phyloP scores from a whole-genome alignment of 2,888 invertebrate species.

The Drosophila colorata region DNA sequence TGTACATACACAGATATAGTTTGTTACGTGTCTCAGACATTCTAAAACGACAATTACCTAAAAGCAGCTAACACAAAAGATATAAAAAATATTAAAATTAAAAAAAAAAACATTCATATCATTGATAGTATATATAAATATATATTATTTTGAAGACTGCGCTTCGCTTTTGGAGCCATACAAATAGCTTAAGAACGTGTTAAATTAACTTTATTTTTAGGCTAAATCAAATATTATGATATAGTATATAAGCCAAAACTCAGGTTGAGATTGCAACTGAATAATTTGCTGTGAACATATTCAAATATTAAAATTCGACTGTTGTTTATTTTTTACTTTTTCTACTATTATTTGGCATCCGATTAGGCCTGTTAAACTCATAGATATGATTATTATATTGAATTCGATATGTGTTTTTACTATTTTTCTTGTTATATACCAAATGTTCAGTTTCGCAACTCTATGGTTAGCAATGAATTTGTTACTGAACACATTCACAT shows the following conservation, averaged over 20 bases:
- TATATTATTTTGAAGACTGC: constrained; percentile 70
- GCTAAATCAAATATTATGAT: constrained; percentile 4
- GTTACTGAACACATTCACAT: no score
- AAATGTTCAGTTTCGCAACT: neutral
- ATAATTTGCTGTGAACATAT: constrained; percentile 72
- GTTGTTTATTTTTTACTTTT: constrained; percentile 10
- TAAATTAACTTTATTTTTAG: no score
- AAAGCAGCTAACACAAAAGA: constrained; percentile 24
- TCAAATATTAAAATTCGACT: constrained; percentile 42
- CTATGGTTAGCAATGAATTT: constrained; percentile 20
- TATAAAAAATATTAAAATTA: constrained; percentile 3
- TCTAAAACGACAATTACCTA: constrained; percentile 3
- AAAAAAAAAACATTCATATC: constrained; percentile 10
- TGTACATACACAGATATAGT: constrained; percentile 17
- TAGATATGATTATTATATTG: no score
- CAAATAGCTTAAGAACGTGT: constrained; percentile 17
- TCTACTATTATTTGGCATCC: neutral
- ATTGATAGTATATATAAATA: constrained; percentile 4
- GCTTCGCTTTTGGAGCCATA: constrained; percentile 48
- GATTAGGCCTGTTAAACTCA: neutral
- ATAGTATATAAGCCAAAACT: constrained; percentile 49
- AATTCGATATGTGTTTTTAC: neutral
- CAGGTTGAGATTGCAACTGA: constrained; percentile 79
- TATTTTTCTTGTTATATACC: neutral
- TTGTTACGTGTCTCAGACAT: constrained; percentile 5